phyloP scores from a whole-genome alignment of 1,140 invertebrate genomes.

The Plodia interpunctella region DNA sequence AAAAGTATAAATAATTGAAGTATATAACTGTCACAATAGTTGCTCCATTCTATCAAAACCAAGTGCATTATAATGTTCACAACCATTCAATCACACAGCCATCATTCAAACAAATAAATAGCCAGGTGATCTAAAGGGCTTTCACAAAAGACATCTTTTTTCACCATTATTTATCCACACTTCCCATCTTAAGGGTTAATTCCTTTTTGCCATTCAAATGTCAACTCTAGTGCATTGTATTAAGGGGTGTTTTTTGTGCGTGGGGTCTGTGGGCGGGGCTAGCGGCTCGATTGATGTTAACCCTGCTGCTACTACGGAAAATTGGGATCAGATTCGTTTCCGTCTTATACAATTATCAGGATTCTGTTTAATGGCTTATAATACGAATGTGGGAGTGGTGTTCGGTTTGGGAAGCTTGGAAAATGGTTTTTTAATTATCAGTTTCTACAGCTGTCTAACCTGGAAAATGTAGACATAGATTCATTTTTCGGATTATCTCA shows the following conservation, averaged over 20 bases:
- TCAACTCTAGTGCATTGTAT: background rate
- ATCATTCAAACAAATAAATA: background rate
- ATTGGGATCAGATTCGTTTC: background rate
- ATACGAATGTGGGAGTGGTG: background rate
- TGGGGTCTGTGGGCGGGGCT: background rate
- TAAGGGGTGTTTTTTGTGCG: background rate
- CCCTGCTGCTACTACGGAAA: background rate
- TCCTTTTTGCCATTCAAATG: background rate
- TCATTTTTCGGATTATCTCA: too few species aligned
- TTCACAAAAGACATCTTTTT: background rate
- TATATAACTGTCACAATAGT: too few species aligned
- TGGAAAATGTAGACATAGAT: too few species aligned
- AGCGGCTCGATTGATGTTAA: background rate
- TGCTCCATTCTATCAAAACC: too few species aligned
- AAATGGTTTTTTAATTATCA: too few species aligned
- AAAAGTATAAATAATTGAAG: too few species aligned
- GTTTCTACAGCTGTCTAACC: too few species aligned
- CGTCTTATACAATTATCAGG: background rate
- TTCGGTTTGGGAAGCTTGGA: background rate
- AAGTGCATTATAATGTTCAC: background rate
- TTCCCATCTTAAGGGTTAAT: background rate
- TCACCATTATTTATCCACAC: constrained; percentile 1
- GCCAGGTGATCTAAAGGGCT: background rate
- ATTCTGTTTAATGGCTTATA: background rate
- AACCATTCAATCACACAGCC: background rate